Evolutionary conservation across 2,888 invertebrate genomes (phyloP).

Genomic region (Cetonia aurata): DNA sequence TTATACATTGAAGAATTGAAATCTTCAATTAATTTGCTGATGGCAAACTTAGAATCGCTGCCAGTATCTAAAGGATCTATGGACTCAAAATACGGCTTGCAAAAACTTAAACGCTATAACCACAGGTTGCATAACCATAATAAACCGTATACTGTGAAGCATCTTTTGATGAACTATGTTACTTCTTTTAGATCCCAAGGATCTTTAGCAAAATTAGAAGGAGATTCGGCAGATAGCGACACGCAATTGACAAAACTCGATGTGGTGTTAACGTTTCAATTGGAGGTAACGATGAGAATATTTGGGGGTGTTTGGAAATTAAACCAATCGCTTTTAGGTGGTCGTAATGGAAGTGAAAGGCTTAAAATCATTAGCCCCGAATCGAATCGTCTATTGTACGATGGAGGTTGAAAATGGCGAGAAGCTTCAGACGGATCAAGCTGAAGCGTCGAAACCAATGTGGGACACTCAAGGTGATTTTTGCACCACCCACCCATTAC

Average conservation of each 20-base stretch:
- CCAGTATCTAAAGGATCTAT: constrained; percentile 98
- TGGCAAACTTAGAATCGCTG: constrained; percentile 98
- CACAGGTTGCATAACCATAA: constrained; percentile 84
- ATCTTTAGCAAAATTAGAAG: constrained; percentile 92
- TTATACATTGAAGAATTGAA: constrained; percentile 98
- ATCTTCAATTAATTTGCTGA: constrained; percentile 96
- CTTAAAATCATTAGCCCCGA: constrained; percentile 94
- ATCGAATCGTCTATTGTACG: constrained; percentile 99
- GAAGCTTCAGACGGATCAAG: constrained; percentile 99
- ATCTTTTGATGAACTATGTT: constrained; percentile 68
- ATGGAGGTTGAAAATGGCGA: constrained; percentile 99
- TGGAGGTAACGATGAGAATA: constrained; percentile 80
- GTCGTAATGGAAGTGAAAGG: constrained; percentile 99
- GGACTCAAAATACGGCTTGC: constrained; percentile 97
- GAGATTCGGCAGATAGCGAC: constrained; percentile 95
- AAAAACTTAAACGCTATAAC: constrained; percentile 98
- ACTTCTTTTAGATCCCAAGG: constrained; percentile 84
- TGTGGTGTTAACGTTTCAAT: constrained; percentile 95
- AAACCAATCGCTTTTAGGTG: constrained; percentile 73
- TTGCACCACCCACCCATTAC: constrained; percentile 96
- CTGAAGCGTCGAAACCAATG: constrained; percentile 99
- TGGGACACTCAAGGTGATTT: constrained; percentile 99
- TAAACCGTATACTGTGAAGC: constrained; percentile 68
- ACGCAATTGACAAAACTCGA: constrained; percentile 97
- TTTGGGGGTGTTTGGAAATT: background rate